phyloP scores from a whole-genome alignment of 2,888 invertebrate species.

The Yponomeuta plumbellus region DNA sequence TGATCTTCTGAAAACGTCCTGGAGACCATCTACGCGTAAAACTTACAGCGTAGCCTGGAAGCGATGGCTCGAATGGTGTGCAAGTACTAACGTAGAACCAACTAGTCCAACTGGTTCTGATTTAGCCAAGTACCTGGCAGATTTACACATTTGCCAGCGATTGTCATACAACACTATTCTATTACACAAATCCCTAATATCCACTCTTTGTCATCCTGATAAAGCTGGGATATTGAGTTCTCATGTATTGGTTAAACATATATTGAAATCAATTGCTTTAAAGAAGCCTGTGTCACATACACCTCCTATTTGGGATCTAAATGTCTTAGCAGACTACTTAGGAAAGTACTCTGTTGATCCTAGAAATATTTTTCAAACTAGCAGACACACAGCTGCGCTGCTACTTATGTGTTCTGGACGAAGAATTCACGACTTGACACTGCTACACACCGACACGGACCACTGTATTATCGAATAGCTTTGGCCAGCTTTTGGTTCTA shows the following conservation, averaged over 20 bases:
- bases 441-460: slow-evolving; percentile 4
- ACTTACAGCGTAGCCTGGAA: too few species aligned
- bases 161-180: too few species aligned
- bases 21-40: too few species aligned
- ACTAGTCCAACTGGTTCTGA: too few species aligned
- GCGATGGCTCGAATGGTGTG: too few species aligned
- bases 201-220: too few species aligned
- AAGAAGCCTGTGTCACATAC: slow-evolving; percentile 19
- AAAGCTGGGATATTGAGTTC: too few species aligned
- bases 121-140: too few species aligned
- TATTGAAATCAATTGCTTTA: slow-evolving; percentile 25
- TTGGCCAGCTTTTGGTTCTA: slow-evolving; percentile 23
- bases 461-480: slow-evolving; percentile 19
- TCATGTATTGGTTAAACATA: slow-evolving; percentile 26
- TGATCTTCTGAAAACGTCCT: too few species aligned
- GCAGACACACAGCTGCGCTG: slow-evolving; percentile 14
- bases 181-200: too few species aligned
- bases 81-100: too few species aligned
- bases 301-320: slow-evolving; percentile 26
- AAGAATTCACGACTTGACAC: slow-evolving; percentile 24
- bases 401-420: slow-evolving; percentile 23
- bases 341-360: slow-evolving; percentile 10
- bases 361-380: slow-evolving; percentile 16
- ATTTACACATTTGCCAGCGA: too few species aligned
- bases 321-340: slow-evolving; percentile 13